phyloP scores from a whole-genome alignment of 2,888 invertebrate species.

The Aleiodes alternator region DNA sequence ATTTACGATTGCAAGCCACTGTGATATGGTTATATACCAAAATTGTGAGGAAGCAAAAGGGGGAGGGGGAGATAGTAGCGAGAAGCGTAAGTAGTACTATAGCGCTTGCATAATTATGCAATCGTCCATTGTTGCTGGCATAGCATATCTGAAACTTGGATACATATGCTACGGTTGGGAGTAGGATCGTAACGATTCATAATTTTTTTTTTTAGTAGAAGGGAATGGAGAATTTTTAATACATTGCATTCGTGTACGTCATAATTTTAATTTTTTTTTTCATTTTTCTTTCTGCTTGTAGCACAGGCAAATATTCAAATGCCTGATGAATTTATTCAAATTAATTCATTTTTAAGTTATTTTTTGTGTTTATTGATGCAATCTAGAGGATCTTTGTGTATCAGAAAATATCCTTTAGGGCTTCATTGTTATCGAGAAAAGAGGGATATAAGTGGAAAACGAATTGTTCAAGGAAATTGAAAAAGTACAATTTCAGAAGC shows the following conservation, averaged over 20 bases:
- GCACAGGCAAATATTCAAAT: background rate
- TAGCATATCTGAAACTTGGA: conserved; percentile 32
- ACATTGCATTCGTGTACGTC: background rate
- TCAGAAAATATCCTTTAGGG: no score
- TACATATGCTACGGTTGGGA: conserved; percentile 23
- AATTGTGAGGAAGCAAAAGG: background rate
- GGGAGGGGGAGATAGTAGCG: background rate
- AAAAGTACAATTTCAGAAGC: no score
- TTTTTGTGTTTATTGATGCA: no score
- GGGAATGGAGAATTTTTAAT: background rate
- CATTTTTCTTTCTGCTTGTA: background rate
- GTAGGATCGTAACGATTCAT: conserved; percentile 30
- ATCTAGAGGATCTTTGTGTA: no score
- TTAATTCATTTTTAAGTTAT: background rate
- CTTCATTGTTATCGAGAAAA: no score
- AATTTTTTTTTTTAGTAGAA: conserved; percentile 25
- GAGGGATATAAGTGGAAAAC: no score
- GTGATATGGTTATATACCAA: conserved; percentile 12
- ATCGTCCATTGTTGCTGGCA: conserved; percentile 35
- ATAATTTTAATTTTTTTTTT: conserved; percentile 1
- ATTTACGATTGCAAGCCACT: conserved; percentile 2
- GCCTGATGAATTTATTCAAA: conserved; percentile 14
- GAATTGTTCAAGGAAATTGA: no score
- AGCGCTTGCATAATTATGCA: conserved; percentile 28
- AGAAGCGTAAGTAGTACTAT: conserved; percentile 14